phyloP scores from a whole-genome alignment of 2,888 invertebrate species.

The Eupithecia vulgata region DNA sequence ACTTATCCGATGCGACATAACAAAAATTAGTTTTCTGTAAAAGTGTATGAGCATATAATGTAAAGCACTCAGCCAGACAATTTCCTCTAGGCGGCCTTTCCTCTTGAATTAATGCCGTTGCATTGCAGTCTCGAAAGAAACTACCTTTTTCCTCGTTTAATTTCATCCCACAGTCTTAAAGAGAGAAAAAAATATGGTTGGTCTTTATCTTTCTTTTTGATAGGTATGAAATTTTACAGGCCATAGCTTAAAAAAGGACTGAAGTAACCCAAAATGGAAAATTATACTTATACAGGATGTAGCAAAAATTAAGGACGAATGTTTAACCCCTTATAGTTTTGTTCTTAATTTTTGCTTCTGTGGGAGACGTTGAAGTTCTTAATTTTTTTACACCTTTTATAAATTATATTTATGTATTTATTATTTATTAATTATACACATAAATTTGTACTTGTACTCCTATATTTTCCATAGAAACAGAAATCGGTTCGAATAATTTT shows the following conservation, averaged over 20 bases:
- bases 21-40: background rate
- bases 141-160: slow-evolving; percentile 51
- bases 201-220: background rate
- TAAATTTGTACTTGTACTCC: no score
- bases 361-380: no score
- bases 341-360: no score
- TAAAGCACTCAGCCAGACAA: slow-evolving; percentile 51
- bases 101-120: slow-evolving; percentile 60
- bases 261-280: background rate
- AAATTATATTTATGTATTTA: no score
- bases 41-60: slow-evolving; percentile 20
- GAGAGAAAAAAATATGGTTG: slow-evolving; percentile 36
- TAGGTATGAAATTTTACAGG: background rate
- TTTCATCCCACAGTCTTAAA: slow-evolving; percentile 46
- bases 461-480: no score
- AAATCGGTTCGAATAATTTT: background rate
- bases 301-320: no score
- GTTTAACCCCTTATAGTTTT: no score
- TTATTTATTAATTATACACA: no score
- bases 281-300: no score
- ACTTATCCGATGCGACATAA: background rate
- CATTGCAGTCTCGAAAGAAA: slow-evolving; percentile 47
- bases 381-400: no score
- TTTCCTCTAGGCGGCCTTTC: slow-evolving; percentile 49
- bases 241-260: background rate